Evolutionary conservation across 2,797 vertebrate species (phyloP), one percentile per base, ranked within the genome.

Genomic region (Pantherophis vulpinus): DNA sequence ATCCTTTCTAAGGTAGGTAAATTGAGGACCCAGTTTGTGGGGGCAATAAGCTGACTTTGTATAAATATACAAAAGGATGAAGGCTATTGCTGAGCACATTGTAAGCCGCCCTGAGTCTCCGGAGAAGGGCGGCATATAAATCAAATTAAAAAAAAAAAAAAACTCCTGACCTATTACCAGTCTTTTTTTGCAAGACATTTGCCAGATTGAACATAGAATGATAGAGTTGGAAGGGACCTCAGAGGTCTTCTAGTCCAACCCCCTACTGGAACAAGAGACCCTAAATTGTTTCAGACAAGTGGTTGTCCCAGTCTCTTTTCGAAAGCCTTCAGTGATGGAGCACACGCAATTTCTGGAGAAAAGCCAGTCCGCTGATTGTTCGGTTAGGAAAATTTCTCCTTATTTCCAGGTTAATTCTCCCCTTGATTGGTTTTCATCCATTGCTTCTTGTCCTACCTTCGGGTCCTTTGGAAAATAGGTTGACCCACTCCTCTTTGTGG

Each of bases 391-490:
- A 95, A 95, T 94, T 86, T 83, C 56, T 89, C 92, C 79, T 89
- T 4, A 79, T 56, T 83, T 95, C 55, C 86, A 92, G 37, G 63
- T 70, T 70, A 32, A 14, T 70, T 70, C n/a, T 70, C 14, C n/a
- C 14, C 66, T 70, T 32, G 14, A 32, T 86, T 94, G 95, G 86
- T 91, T 94, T 95, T 92, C 96, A 96, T 96, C 95, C 95, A 95
- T 47, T 58, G 29, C 9, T 32, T 25, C 18, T 56, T 92, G 25
- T 55, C 55, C 25, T 55, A 3, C 29, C 61, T n/a, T 70, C 0
- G 5, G 63, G 63, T 32, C 1, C 13, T 70, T 70, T 32, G 13
- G 29, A 70, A n/a, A 32, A 70, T 7, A 70, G 29, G 5, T 16
- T 32, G 63, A 70, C 29, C n/a, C 5, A 13, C 13, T 32, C 13